Evolutionary conservation across 2,888 invertebrate genomes (phyloP).

Genomic region (Spodoptera littoralis): DNA sequence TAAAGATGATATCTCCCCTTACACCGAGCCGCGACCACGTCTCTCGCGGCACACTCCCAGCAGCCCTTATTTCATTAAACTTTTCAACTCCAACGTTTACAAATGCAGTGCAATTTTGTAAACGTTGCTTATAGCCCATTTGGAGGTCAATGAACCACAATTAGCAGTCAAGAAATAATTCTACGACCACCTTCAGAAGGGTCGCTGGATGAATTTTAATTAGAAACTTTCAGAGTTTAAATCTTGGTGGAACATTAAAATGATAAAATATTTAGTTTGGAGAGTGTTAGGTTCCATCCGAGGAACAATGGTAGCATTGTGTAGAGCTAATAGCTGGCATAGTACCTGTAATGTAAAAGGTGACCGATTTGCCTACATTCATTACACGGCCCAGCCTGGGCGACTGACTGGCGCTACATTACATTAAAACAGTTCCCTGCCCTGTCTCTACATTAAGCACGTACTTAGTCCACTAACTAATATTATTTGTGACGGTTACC

Average conservation of each 20-base stretch:
- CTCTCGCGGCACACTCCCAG: slow-evolving; percentile 11
- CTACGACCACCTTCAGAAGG: slow-evolving; percentile 31
- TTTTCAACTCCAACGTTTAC: slow-evolving; percentile 31
- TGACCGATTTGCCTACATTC: slow-evolving; percentile 60
- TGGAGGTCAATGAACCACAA: slow-evolving; percentile 51
- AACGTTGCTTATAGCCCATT: slow-evolving; percentile 48
- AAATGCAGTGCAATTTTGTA: slow-evolving; percentile 43
- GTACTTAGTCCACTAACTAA: slow-evolving; percentile 26
- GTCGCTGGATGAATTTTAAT: slow-evolving; percentile 46
- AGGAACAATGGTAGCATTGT: slow-evolving; percentile 6
- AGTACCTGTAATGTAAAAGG: slow-evolving; percentile 18
- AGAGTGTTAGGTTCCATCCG: slow-evolving; percentile 6
- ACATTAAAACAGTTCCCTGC: slow-evolving; percentile 13
- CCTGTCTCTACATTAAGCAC: slow-evolving; percentile 36
- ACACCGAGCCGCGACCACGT: slow-evolving; percentile 21
- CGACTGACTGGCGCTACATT: slow-evolving; percentile 7
- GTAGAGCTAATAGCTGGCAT: slow-evolving; percentile 4
- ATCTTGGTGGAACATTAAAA: slow-evolving; percentile 13
- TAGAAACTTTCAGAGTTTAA: slow-evolving; percentile 33
- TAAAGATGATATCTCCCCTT: slow-evolving; percentile 50
- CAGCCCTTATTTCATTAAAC: slow-evolving; percentile 44
- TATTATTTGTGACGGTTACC: slow-evolving; percentile 60
- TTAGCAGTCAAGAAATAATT: slow-evolving; percentile 48
- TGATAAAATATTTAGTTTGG: slow-evolving; percentile 7
- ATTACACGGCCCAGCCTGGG: slow-evolving; percentile 36